Evolutionary conservation across 2,113 vertebrate genomes (phyloP).

Genomic region (Leptodactylus fuscus): DNA sequence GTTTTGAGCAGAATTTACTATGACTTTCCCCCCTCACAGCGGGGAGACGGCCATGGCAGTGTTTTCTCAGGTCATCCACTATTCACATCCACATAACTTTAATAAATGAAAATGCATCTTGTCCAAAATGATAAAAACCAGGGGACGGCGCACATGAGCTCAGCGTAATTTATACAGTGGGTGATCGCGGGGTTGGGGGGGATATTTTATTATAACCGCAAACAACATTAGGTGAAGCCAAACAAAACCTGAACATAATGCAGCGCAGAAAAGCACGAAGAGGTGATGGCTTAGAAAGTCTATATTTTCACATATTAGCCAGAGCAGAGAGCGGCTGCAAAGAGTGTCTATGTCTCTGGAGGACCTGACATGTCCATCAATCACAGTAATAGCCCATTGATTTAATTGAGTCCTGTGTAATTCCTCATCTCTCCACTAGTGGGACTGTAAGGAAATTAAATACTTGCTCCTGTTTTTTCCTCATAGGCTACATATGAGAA

Average conservation of each 20-base stretch:
- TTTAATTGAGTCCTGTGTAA: too few species aligned
- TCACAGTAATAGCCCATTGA: too few species aligned
- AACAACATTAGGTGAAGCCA: not conserved
- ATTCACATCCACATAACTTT: not conserved
- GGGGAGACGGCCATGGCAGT: slow-evolving; percentile 1
- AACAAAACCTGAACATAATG: not conserved
- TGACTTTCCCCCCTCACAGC: not conserved
- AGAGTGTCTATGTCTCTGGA: too few species aligned
- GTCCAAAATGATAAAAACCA: slow-evolving; percentile 27
- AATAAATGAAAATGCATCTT: slow-evolving; percentile 9
- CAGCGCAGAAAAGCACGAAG: not conserved
- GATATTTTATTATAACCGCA: not conserved
- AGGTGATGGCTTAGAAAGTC: too few species aligned
- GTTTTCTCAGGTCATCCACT: slow-evolving; percentile 41
- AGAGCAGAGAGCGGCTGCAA: too few species aligned
- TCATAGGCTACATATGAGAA: too few species aligned
- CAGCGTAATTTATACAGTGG: not conserved
- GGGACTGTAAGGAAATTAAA: too few species aligned
- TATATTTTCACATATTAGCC: too few species aligned
- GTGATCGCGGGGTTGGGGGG: not conserved
- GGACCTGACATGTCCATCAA: too few species aligned
- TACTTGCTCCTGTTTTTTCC: too few species aligned
- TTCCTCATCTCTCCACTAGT: too few species aligned
- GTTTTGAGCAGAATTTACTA: too few species aligned
- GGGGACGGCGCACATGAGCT: not conserved